Conservation (phyloP, 2,888 invertebrate species). For the Drosophila macrospina region DNA sequence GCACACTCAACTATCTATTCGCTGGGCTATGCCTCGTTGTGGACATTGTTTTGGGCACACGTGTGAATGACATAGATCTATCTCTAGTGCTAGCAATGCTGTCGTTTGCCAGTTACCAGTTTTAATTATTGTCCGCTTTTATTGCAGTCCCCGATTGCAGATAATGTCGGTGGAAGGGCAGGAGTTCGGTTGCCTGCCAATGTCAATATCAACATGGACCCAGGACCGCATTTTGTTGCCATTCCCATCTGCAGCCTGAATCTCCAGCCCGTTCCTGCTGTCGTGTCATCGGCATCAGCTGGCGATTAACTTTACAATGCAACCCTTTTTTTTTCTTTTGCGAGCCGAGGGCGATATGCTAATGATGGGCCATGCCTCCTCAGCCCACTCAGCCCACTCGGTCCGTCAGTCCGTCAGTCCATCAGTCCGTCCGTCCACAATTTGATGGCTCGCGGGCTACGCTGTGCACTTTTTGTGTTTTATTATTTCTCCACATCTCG, state of each 20-base stretch:
- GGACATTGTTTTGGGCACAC: background rate
- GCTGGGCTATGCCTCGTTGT: background rate
- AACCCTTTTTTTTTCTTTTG: constrained; percentile 75
- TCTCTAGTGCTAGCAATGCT: constrained; percentile 10
- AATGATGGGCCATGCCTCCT: constrained; percentile 67
- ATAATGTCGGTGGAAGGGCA: constrained; percentile 49
- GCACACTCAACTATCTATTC: background rate
- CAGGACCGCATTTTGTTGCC: constrained; percentile 31
- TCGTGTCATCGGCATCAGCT: constrained; percentile 74
- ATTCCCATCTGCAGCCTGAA: background rate
- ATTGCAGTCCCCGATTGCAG: constrained; percentile 70
- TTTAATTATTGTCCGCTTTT: constrained; percentile 78
- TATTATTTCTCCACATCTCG: constrained; percentile 63
- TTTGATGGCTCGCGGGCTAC: constrained; percentile 40
- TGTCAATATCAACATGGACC: constrained; percentile 67
- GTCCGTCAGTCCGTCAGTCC: constrained; percentile 7
- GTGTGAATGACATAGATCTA: constrained; percentile 43
- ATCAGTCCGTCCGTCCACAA: constrained; percentile 9
- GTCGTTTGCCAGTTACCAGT: constrained; percentile 52
- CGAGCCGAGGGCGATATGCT: constrained; percentile 75
- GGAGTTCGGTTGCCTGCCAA: constrained; percentile 18
- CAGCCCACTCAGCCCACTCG: constrained; percentile 2
- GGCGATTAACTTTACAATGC: constrained; percentile 76
- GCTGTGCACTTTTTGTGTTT: constrained; percentile 71
- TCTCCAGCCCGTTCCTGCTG: constrained; percentile 30